Conservation (phyloP, 2,888 invertebrate species). For the Melolontha melolontha region DNA sequence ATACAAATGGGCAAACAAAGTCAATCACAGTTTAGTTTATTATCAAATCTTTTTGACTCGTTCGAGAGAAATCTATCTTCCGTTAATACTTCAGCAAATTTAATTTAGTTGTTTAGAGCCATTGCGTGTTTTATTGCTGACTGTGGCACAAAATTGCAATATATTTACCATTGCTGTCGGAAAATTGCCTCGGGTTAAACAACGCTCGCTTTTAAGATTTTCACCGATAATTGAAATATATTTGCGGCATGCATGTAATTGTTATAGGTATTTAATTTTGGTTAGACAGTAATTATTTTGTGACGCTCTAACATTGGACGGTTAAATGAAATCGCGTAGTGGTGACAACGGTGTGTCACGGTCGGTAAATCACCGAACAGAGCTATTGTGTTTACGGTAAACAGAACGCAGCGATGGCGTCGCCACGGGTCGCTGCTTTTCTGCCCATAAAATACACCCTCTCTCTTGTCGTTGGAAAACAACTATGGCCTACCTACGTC, state of each 20-base stretch:
- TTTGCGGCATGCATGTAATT: neutral
- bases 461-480: conserved; percentile 30
- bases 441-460: conserved; percentile 47
- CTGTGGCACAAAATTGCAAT: no score
- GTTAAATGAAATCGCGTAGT: conserved; percentile 51
- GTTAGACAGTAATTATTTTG: conserved; percentile 35
- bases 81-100: no score
- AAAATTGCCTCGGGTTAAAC: no score
- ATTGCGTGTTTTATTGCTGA: no score
- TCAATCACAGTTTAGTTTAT: no score
- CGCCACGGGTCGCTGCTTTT: conserved; percentile 51
- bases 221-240: neutral
- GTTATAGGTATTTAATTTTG: conserved; percentile 24
- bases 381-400: conserved; percentile 51
- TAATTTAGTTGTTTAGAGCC: no score
- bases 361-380: conserved; percentile 53
- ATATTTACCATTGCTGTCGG: no score
- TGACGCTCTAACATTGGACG: conserved; percentile 27
- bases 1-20: no score
- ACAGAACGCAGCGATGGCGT: conserved; percentile 51
- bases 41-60: no score
- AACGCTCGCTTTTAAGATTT: neutral
- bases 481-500: conserved; percentile 33
- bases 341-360: conserved; percentile 54
- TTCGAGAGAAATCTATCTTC: no score